Base-by-base conservation (phyloP, 1,140 invertebrate genomes). In the Meloidogyne chitwoodi region DNA sequence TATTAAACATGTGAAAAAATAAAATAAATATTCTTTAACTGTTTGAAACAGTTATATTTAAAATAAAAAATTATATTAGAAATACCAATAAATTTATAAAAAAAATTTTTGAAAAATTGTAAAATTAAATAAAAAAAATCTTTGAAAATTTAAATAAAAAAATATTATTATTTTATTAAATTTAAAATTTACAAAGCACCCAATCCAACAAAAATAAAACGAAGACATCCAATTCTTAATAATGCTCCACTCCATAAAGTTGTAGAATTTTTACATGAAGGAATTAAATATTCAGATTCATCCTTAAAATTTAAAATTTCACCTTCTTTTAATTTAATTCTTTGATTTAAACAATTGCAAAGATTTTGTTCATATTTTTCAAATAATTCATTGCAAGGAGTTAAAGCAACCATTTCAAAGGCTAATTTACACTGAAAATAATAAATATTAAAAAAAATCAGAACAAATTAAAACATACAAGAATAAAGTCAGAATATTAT, bases 141-240 rank as follows among this genome's bases (percentile, higher is more conserved):
- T n/a, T n/a, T n/a, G n/a, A n/a, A 22, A 63, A 10, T 62, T 72
- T 12, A n/a, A 64, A 24, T 26, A 61, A 63, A 64, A 56, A 61
- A n/a, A n/a, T n/a, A n/a, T n/a, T n/a, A n/a, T n/a, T n/a, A n/a
- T n/a, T n/a, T n/a, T n/a, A 56, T 34, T 2, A 31, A 63, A 16
- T 41, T 11, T 24, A 34, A 63, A 24, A 16, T 56, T 73, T 29
- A 73, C 4, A 66, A 41, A 41, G 68, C 64, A 8, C 74, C 63
- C n/a, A 75, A 75, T 16, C 63, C 27, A 56, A 78, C 63, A 77
- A 77, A 77, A 24, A 74, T 34, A 22, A 77, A 48, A 29, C 62
- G 24, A 26, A 77, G 29, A 77, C 76, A 77, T 24, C 76, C 76
- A 48, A 77, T 38, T 26, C 26, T 74, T 26, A 77, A 68, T 68